Base-by-base conservation (phyloP, 2,113 vertebrate genomes). In the Ammodytes marinus region DNA sequence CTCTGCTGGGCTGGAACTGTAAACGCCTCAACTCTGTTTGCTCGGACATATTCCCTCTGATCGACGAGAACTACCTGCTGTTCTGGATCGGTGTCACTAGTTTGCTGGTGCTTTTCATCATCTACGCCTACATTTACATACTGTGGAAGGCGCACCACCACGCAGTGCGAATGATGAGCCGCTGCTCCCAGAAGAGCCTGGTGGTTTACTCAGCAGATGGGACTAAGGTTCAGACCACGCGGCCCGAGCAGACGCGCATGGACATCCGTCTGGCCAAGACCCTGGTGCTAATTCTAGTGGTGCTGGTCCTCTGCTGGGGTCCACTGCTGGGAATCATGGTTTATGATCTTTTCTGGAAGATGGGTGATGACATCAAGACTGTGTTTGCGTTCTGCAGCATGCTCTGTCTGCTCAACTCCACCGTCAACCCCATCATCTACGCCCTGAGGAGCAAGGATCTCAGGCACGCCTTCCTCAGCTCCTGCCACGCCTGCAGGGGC, bases 1-100 rank as follows among this genome's bases (percentile, higher is more conserved):
- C 98, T 53, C 96, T 99, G 78, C 95, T 99, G 1, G 98, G 98
- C 84, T 99, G 98, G 98, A 99, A 99, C 96, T 99, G 98, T 96
- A 98, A 98, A 92, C 96, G 95, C 5, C 96, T 99, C 79, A 97
- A 97, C 4, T 97, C 98, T 0, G 94, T 97, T 61, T 99, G 98
- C 93, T 99, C 98, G 2, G 97, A 99, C 93, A 98, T 99, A 86
- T 99, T 99, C 94, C 98, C 98, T 0, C 96, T 98, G 84, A 99
- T 99, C 0, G 98, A 99, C 0, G 96, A 99, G 91, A 98, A 96
- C 3, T 99, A 99, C 88, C 95, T 99, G 92, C 96, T 99, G 97
- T 99, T 99, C 96, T 99, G 98, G 98, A 99, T 99, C 0, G 97
- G 98, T 49, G 96, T 99, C 68, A 99, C 98, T 86, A 98, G 95